Base-by-base conservation (phyloP, 2,888 invertebrate genomes). In the Hymenopus coronatus region DNA sequence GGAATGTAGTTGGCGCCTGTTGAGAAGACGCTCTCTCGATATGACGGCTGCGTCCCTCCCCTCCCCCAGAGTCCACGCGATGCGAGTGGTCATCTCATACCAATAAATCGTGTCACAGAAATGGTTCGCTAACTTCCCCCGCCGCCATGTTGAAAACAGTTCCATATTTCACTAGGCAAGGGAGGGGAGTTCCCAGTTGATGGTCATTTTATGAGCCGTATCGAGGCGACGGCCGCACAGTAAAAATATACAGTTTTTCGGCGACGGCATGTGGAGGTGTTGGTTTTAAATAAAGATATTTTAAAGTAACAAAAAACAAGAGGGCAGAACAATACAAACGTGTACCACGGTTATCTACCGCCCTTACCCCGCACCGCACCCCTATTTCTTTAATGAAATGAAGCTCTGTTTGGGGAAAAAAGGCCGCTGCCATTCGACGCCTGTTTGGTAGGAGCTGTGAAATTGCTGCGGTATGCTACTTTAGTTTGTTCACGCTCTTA, bases 191-290 rank as follows among this genome's bases (percentile, higher is more conserved):
- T 83, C 89, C 30, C 84, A 84, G 40, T 85, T 89, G 90, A 90
- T 90, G 88, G 88, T 90, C 88, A 89, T 87, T 90, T 89, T 89
- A 90, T 90, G 90, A 89, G 88, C 89, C 90, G 90, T 89, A 87
- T 88, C 90, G 90, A 87, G 84, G 85, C 83, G 81, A 28, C 27
- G 54, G 83, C 27, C 85, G 33, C 6, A 20, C 85, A 33, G 85
- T 85, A 88, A 85, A 88, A 88, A 88, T 28, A 28, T 88, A 83
- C 83, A 88, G 70, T 84, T 88, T 84, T 83, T 82, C 30, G 40
- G 54, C 54, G 54, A 25, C 54, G 54, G 54, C 25, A 70, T 25
- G 25, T 25, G 54, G 20, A 70, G 54, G 54, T 70, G 54, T 70
- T 70, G 54, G 54, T 15, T 87, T 87, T 87, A 87, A 87, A 87